Evolutionary conservation across 2,888 invertebrate genomes (phyloP).

Genomic region (Phalangium opilio): DNA sequence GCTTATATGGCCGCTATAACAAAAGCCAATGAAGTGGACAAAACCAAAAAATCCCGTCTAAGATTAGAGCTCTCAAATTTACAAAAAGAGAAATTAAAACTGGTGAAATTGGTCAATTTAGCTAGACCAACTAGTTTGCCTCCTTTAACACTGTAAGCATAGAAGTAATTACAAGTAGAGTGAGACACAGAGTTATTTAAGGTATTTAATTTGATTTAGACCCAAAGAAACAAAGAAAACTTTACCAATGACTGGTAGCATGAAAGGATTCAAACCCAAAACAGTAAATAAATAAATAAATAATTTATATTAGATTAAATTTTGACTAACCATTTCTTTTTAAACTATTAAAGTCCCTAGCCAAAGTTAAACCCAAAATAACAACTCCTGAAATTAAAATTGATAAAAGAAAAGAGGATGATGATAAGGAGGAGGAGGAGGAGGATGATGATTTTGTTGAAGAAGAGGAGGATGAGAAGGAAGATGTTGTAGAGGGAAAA

Average conservation of each 20-base stretch:
- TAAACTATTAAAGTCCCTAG: too few species aligned
- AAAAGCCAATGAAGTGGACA: slow-evolving; percentile 24
- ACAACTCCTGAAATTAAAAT: too few species aligned
- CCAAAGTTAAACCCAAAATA: too few species aligned
- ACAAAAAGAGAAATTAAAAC: slow-evolving; percentile 48
- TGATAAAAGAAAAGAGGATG: too few species aligned
- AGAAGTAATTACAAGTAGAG: neutral
- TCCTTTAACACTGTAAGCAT: slow-evolving; percentile 1
- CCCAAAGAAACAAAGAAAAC: neutral
- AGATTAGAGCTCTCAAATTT: slow-evolving; percentile 46
- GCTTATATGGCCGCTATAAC: slow-evolving; percentile 48
- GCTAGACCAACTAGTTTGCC: slow-evolving; percentile 33
- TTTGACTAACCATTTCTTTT: too few species aligned
- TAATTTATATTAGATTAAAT: too few species aligned
- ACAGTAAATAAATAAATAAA: neutral
- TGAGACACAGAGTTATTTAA: neutral
- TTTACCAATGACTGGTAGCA: slow-evolving; percentile 4
- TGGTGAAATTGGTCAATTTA: slow-evolving; percentile 55
- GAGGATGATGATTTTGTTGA: slow-evolving; percentile 9
- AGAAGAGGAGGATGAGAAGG: slow-evolving; percentile 15
- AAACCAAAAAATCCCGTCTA: slow-evolving; percentile 30
- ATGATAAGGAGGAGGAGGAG: slow-evolving; percentile 3
- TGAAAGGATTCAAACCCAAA: slow-evolving; percentile 3
- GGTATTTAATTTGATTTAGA: neutral
- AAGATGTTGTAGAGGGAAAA: slow-evolving; percentile 14